Conservation (phyloP, 37 sponge, comb jelly and placozoan species). For the Bolinopsis microptera region DNA sequence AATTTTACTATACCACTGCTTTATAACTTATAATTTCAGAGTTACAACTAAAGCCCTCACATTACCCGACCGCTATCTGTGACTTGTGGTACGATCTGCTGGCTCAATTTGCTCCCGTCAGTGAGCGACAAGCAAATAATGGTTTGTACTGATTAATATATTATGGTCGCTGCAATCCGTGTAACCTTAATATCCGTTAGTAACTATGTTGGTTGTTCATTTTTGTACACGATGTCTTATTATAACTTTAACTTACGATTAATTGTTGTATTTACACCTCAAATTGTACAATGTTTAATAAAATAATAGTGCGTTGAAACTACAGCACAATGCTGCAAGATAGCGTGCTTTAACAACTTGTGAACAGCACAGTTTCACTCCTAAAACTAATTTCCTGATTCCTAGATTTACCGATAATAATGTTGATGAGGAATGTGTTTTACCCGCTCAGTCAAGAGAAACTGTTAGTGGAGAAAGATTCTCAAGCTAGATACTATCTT, state of each 20-base stretch:
- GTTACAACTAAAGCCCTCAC: conserved; percentile 45
- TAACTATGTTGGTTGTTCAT: no score
- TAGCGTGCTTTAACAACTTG: no score
- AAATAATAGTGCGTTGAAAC: background rate
- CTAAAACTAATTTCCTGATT: no score
- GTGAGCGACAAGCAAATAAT: conserved; percentile 20
- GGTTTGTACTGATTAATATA: conserved; percentile 50
- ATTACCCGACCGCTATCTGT: conserved; percentile 44
- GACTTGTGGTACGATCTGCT: conserved; percentile 50
- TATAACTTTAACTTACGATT: no score
- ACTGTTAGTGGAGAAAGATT: background rate
- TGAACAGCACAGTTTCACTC: background rate
- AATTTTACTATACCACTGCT: background rate
- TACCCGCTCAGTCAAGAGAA: conserved; percentile 52
- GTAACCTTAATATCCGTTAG: no score
- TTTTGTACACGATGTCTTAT: no score
- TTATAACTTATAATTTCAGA: background rate
- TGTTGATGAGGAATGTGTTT: conserved; percentile 66
- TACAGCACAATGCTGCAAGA: background rate
- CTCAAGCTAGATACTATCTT: conserved; percentile 58
- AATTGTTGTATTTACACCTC: no score
- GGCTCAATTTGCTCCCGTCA: conserved; percentile 36
- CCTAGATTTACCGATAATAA: conserved; percentile 4
- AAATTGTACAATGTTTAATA: background rate
- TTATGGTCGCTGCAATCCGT: no score